These are phyloP conservation scores for Anastrepha ludens DNA, from an alignment of 1,140 invertebrate genomes.

Conservation along the genomic window DNA sequence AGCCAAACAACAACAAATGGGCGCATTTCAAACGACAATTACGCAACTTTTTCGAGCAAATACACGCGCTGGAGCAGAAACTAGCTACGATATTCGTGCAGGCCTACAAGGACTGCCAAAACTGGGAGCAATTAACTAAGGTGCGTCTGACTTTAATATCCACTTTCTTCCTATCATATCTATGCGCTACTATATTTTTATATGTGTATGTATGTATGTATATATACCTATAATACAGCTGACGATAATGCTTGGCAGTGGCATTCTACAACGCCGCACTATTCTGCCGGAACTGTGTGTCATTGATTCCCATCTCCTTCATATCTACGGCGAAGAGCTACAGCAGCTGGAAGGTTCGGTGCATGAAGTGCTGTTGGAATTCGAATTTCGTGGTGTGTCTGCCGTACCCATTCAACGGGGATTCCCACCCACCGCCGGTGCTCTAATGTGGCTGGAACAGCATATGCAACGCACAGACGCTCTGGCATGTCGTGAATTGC, in stretches of 20 bases:
- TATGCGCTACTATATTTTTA: background rate
- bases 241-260: constrained; percentile 65
- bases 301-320: constrained; percentile 66
- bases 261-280: constrained; percentile 62
- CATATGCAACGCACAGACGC: constrained; percentile 66
- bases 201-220: background rate
- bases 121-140: constrained; percentile 79
- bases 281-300: constrained; percentile 64
- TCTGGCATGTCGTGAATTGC: constrained; percentile 63
- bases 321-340: constrained; percentile 64
- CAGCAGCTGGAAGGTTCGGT: constrained; percentile 66
- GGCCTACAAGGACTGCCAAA: constrained; percentile 84
- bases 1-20: background rate
- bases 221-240: constrained; percentile 53
- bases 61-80: constrained; percentile 81
- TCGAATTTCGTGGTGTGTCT: constrained; percentile 62
- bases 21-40: constrained; percentile 78
- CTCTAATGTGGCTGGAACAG: constrained; percentile 81
- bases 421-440: constrained; percentile 82
- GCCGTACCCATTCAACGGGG: constrained; percentile 77
- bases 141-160: constrained; percentile 67
- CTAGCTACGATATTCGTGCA: constrained; percentile 83
- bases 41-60: constrained; percentile 75
- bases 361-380: constrained; percentile 60
- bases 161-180: background rate